phyloP scores from a whole-genome alignment of 2,797 vertebrate species.

The Nasua narica region DNA sequence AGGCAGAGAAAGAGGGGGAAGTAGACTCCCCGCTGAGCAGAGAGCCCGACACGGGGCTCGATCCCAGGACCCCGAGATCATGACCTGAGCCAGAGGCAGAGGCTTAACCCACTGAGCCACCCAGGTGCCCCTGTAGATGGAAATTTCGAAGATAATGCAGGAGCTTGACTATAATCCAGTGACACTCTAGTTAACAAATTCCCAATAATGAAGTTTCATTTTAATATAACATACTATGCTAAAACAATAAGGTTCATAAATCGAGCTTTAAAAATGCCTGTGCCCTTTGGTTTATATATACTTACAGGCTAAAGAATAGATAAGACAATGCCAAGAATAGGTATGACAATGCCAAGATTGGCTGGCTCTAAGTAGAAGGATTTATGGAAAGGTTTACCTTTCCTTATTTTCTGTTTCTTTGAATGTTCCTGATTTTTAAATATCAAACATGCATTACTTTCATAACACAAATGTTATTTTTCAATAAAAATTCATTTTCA shows the following conservation, averaged over 20 bases:
- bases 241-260: neutral
- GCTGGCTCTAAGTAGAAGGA: neutral
- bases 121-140: too few species aligned
- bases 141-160: slow-evolving; percentile 18
- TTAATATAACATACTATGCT: neutral
- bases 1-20: too few species aligned
- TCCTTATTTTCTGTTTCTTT: neutral
- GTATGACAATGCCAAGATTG: neutral
- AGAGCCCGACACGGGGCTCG: too few species aligned
- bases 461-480: neutral
- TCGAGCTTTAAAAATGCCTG: neutral
- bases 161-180: neutral
- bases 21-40: too few species aligned
- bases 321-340: neutral
- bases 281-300: neutral
- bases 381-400: neutral
- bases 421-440: neutral
- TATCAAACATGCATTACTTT: neutral
- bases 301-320: neutral
- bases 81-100: too few species aligned
- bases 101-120: too few species aligned
- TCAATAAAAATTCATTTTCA: neutral
- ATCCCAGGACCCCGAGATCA: too few species aligned
- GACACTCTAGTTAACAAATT: neutral
- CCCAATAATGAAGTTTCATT: neutral